phyloP scores from a whole-genome alignment of 1,140 invertebrate genomes.

The Drosophila sucinea region DNA sequence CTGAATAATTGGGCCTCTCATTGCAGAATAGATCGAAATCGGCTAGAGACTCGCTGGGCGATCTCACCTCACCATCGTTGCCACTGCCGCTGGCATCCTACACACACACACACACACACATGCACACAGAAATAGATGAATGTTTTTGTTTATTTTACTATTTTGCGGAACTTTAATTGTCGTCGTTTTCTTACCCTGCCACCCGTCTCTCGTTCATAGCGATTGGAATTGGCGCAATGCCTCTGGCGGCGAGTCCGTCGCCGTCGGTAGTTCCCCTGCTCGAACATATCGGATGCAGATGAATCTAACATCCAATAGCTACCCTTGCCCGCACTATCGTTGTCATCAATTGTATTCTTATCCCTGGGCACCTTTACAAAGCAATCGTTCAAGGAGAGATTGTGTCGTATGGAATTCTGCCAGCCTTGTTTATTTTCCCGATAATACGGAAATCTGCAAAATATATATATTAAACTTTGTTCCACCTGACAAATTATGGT shows the following conservation, averaged over 20 bases:
- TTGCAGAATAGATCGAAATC: conserved; percentile 73
- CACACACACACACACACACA: too few species aligned
- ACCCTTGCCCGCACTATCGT: conserved; percentile 88
- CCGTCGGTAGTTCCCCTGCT: conserved; percentile 93
- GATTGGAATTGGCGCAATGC: conserved; percentile 49
- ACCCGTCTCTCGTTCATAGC: conserved; percentile 48
- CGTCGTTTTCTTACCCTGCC: conserved; percentile 29
- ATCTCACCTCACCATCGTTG: conserved; percentile 42
- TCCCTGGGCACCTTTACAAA: conserved; percentile 93
- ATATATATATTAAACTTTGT: not conserved
- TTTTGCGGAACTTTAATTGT: not conserved
- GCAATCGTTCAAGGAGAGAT: conserved; percentile 96
- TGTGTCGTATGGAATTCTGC: conserved; percentile 94
- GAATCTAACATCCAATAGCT: conserved; percentile 95
- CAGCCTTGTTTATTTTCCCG: conserved; percentile 91
- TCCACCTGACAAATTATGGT: too few species aligned
- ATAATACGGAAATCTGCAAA: conserved; percentile 89
- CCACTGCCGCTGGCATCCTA: conserved; percentile 54
- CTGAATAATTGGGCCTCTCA: conserved; percentile 72
- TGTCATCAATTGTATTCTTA: conserved; percentile 88
- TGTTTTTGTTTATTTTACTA: not conserved
- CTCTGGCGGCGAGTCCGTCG: conserved; percentile 85
- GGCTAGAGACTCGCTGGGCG: conserved; percentile 39
- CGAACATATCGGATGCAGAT: conserved; percentile 94
- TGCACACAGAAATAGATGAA: not conserved